These are phyloP conservation scores for Dermochelys coriacea DNA, from an alignment of 2,797 vertebrate species.

Conservation along the genomic window DNA sequence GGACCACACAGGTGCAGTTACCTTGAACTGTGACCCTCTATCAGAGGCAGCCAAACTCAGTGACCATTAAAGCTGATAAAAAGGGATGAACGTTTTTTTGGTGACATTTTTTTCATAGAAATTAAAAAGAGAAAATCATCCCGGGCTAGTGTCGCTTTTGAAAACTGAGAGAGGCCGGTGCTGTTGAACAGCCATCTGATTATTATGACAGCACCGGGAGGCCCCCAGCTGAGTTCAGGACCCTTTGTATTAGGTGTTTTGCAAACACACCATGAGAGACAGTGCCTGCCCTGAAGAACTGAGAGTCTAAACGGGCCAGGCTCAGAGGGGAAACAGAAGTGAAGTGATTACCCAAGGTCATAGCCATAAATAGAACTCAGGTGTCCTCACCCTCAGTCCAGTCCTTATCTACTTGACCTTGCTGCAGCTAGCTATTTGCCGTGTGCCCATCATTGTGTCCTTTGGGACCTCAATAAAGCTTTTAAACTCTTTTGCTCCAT, in stretches of 20 bases:
- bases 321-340: neutral
- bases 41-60: neutral
- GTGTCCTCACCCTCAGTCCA: neutral
- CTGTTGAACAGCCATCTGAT: neutral
- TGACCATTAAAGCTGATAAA: neutral
- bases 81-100: neutral
- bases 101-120: neutral
- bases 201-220: neutral
- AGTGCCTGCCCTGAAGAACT: neutral
- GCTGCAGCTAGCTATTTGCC: neutral
- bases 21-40: neutral
- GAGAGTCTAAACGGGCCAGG: neutral
- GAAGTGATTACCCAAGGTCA: neutral
- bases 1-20: neutral
- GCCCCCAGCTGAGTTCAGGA: neutral
- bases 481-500: neutral
- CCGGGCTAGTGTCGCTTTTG: neutral
- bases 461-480: neutral
- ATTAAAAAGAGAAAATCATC: neutral
- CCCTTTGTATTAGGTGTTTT: neutral
- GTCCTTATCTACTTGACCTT: neutral
- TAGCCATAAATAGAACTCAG: neutral
- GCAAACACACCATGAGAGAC: neutral
- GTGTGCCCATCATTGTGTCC: rapidly evolving
- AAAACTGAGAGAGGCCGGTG: neutral